Base-by-base conservation (phyloP, 2,888 invertebrate species). In the Lasius platythorax region DNA sequence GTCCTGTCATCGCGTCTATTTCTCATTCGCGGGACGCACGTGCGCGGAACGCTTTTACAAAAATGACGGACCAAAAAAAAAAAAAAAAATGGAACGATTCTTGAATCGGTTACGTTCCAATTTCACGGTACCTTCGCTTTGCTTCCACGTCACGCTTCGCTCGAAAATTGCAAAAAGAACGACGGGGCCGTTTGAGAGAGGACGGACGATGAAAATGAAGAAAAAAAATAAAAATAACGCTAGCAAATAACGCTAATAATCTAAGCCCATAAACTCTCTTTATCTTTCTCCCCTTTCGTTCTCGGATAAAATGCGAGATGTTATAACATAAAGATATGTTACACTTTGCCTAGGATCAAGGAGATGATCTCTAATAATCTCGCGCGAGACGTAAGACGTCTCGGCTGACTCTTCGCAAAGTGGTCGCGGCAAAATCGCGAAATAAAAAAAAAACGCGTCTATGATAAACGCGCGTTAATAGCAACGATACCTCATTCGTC, bases 61-160 rank as follows among this genome's bases (percentile, higher is more conserved):
- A 70, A 78, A 70, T 56, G 43, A 40, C 15, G n/a, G 43, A 11
- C 12, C n/a, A 73, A 68, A 63, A 64, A 3, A 23, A 23, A 23
- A 30, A 73, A 68, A 63, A 64, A 3, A 79, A 58, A 40, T 23
- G 43, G 12, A 33, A 58, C 43, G 23, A 79, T 79, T 74, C 73
- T 43, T 72, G 73, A 73, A 72, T 58, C 43, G 43, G 33, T n/a
- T 68, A 56, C 56, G 63, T 66, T 46, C 53, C 58, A 79, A 79
- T 43, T 79, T 73, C 58, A 58, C 58, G 18, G 43, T 58, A 23
- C n/a, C 30, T 15, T 33, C 33, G 11, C 2, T 79, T 79, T 33
- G 18, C 30, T 43, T 73, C n/a, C 56, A 58, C 43, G 6, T 58
- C 40, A 78, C 72, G 56, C 58, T 79, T 74, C 33, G 12, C 18